Evolutionary conservation across 2,888 invertebrate species (phyloP).

Genomic region (Sesamia inferens): DNA sequence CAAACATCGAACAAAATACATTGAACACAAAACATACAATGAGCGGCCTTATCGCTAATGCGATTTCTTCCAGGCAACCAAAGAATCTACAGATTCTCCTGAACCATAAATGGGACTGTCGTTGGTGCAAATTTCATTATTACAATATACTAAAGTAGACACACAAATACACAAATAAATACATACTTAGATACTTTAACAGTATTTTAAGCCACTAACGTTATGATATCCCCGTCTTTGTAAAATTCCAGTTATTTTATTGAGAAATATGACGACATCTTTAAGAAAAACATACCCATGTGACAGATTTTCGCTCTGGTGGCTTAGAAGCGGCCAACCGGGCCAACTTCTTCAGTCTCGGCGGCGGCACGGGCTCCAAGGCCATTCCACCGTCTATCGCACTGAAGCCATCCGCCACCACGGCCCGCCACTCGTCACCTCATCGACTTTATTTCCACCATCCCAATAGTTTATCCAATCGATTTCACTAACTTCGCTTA

Average conservation of each 20-base stretch:
- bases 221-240: not conserved
- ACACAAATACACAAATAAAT: no score
- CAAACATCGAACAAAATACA: no score
- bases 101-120: no score
- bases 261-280: not conserved
- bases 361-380: conserved; percentile 83
- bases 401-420: conserved; percentile 62
- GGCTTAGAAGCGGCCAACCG: conserved; percentile 79
- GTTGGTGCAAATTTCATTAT: no score
- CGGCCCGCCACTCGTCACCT: conserved; percentile 59
- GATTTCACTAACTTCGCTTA: conserved; percentile 80
- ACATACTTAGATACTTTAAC: no score
- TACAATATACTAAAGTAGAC: no score
- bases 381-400: conserved; percentile 73
- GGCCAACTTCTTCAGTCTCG: conserved; percentile 85
- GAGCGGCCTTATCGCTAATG: no score
- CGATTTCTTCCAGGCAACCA: no score
- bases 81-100: no score
- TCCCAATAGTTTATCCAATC: conserved; percentile 66
- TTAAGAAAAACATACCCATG: conserved; percentile 77
- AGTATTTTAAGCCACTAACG: not conserved
- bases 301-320: conserved; percentile 80
- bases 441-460: conserved; percentile 62
- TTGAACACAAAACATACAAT: no score
- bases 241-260: no score